Evolutionary conservation across 2,797 vertebrate species (phyloP).

Genomic region (Neomorphus geoffroyi): DNA sequence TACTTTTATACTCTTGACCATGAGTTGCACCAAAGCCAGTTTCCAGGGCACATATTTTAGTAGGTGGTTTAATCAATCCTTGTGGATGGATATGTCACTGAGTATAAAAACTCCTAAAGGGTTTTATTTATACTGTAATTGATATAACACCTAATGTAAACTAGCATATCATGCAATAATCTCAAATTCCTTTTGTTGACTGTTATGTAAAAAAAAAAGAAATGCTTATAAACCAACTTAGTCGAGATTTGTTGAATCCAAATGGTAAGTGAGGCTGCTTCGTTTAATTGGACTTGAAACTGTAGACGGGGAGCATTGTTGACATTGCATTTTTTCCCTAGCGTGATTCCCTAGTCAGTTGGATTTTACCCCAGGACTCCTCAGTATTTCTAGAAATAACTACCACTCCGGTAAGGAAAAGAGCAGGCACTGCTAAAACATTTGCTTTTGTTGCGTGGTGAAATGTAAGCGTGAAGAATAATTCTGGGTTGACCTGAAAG

Average conservation of each 20-base stretch:
- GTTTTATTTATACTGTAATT: neutral
- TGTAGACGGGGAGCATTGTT: neutral
- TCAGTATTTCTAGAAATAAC: neutral
- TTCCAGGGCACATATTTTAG: neutral
- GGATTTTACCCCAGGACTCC: neutral
- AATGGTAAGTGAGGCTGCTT: neutral
- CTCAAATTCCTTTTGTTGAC: neutral
- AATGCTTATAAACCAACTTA: neutral
- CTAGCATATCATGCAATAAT: neutral
- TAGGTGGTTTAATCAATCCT: neutral
- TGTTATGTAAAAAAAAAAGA: neutral
- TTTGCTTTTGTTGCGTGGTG: neutral
- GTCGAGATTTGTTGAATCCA: neutral
- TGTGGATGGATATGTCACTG: neutral
- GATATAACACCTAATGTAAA: neutral
- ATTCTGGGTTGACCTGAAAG: neutral
- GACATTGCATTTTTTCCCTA: neutral
- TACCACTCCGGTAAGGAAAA: neutral
- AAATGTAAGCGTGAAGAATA: neutral
- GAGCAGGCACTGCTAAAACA: neutral
- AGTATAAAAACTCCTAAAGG: neutral
- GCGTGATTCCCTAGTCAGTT: fast-evolving
- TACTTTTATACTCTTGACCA: neutral
- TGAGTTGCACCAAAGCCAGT: neutral
- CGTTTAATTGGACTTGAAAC: neutral